Conservation (phyloP, 1,140 invertebrate genomes). For the Artemia franciscana region DNA sequence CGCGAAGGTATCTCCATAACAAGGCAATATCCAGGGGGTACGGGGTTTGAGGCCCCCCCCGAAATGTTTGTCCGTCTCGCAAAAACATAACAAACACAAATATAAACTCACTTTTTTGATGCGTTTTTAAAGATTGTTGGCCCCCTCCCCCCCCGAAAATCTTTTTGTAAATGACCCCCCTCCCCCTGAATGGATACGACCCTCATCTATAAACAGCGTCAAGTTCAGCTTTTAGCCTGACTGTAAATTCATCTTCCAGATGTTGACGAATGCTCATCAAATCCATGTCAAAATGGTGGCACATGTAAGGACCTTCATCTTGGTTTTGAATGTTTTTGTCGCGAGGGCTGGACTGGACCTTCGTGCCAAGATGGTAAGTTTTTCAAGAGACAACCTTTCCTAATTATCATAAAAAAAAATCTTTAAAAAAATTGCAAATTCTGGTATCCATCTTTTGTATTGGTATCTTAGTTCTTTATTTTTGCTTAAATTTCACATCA, state of each 20-base stretch:
- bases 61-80: not conserved
- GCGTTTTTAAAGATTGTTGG: too few relatives aligned
- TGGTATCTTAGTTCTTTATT: too few relatives aligned
- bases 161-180: not conserved
- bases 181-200: conserved; percentile 3
- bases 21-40: too few relatives aligned
- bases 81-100: not conserved
- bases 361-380: conserved; percentile 43
- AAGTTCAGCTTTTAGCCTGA: conserved; percentile 4
- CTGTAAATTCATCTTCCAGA: conserved; percentile 24
- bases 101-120: not conserved
- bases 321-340: conserved; percentile 49
- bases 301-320: conserved; percentile 52
- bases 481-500: too few relatives aligned
- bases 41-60: too few relatives aligned
- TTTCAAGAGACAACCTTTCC: too few relatives aligned
- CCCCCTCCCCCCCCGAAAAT: not conserved
- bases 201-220: too few relatives aligned
- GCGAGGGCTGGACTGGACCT: conserved; percentile 51
- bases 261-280: conserved; percentile 45
- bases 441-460: too few relatives aligned
- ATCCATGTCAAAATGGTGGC: conserved; percentile 65
- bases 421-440: too few relatives aligned
- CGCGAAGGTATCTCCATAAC: too few relatives aligned
- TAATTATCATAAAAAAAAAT: too few relatives aligned